phyloP scores from a whole-genome alignment of 2,113 vertebrate genomes.

The Physeter macrocephalus region DNA sequence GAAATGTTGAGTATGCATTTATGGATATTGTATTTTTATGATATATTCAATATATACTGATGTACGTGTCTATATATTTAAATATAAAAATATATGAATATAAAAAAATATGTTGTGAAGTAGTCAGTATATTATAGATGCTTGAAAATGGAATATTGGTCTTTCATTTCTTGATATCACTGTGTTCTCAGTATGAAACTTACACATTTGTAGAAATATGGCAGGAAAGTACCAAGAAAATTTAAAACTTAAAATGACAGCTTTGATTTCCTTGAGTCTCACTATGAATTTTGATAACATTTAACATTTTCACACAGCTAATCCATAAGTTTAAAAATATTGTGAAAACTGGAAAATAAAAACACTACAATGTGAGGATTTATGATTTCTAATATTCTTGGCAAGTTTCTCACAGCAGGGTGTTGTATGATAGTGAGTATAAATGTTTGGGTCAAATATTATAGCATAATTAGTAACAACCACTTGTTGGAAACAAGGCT shows the following conservation, averaged over 20 bases:
- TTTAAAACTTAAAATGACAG: not conserved
- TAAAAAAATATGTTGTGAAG: not conserved
- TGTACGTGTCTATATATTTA: not conserved
- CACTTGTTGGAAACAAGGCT: not conserved
- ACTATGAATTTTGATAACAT: not conserved
- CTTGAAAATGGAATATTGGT: not conserved
- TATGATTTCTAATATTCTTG: not conserved
- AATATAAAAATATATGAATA: not conserved
- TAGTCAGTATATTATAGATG: not conserved
- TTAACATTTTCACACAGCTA: not conserved
- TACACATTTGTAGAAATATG: not conserved
- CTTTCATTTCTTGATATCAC: not conserved
- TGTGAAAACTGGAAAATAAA: not conserved
- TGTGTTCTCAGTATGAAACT: not conserved
- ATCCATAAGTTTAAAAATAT: not conserved
- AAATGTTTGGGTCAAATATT: not conserved
- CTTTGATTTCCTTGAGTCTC: not conserved
- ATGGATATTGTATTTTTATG: not conserved
- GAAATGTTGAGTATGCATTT: not conserved
- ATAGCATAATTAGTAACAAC: not conserved
- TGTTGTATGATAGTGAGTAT: not conserved
- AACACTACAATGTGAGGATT: not conserved
- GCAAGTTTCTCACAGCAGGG: not conserved
- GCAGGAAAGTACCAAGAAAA: not conserved
- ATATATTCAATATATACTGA: not conserved